Percentiles rank a stretch among this genome's conserved stretches.
These are phyloP conservation scores for Hypena proboscidalis DNA, from an alignment of 2,888 invertebrate genomes.

Conservation along the genomic window DNA sequence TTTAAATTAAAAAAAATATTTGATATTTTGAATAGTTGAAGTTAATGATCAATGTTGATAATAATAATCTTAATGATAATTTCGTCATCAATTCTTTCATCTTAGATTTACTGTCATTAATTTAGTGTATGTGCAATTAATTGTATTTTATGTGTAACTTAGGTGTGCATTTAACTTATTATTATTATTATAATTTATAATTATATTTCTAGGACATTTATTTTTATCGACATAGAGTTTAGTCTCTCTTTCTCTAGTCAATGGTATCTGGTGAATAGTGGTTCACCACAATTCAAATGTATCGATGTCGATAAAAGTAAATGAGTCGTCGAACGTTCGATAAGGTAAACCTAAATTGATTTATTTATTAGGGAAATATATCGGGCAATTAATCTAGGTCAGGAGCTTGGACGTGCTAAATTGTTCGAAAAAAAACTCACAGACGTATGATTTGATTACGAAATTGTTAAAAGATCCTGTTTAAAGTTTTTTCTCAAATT, in stretches of 20 bases:
- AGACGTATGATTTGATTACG: constrained; percentile 25
- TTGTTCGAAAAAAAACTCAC: constrained; percentile 33
- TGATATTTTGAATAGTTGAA: constrained; percentile 61
- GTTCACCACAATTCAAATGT: constrained; percentile 5
- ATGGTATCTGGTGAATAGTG: constrained; percentile 15
- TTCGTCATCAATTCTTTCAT: constrained; percentile 67
- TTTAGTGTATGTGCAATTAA: constrained; percentile 81
- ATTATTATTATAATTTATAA: constrained; percentile 51
- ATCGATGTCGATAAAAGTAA: constrained; percentile 36
- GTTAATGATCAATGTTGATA: constrained; percentile 51
- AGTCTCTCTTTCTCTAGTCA: constrained; percentile 34
- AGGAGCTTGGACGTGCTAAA: constrained; percentile 42
- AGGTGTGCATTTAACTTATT: constrained; percentile 75
- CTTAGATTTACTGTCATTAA: constrained; percentile 70
- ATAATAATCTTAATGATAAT: constrained; percentile 66
- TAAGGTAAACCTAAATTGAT: constrained; percentile 65
- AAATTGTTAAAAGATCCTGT: constrained; percentile 28
- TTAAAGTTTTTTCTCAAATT: constrained; percentile 34
- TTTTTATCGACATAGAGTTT: constrained; percentile 37
- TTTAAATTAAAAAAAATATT: constrained; percentile 47
- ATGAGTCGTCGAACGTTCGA: constrained; percentile 24
- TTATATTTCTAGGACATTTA: constrained; percentile 41
- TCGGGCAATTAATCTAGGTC: constrained; percentile 63
- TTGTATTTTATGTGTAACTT: constrained; percentile 74
- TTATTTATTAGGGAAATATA: constrained; percentile 80